Evolutionary conservation across 2,113 vertebrate genomes (phyloP), one percentile per base, ranked within the genome.

Genomic region (Varanus komodoensis): DNA sequence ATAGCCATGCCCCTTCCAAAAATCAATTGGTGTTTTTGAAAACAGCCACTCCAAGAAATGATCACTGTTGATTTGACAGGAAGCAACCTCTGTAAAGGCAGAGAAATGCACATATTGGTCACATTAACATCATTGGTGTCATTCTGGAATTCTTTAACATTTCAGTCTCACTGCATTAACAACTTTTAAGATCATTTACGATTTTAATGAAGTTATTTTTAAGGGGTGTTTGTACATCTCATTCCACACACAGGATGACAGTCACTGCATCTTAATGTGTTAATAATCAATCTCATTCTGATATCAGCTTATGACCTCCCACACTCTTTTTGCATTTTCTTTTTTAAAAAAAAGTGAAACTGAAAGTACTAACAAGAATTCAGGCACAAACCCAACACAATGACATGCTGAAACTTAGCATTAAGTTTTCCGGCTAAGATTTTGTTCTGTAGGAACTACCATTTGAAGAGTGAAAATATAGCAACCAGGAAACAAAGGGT

Each of bases 121-220:
- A 48, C n/a, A 52, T 89, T 67, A 89, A 64, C 21, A 78, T 52
- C 11, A 2, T 25, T 79, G 34, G 50, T 82, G 34, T 23, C 34
- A 74, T 82, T 32, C 68, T 89, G 48, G 83, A 54, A 52, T 69
- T 79, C 48, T 89, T 61, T 19, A 12, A 57, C 29, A 27, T 73
- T 82, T 71, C 50, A 32, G 67, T 57, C 50, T 50, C 32, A 25
- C 52, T 89, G 23, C 80, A 61, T 85, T 85, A 85, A 34, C 74
- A 85, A 74, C 23, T 89, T 38, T 89, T 80, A 79, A 79, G 64
- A 79, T 79, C 74, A 85, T 85, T 69, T 57, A 80, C 38, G 48
- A 69, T 85, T 85, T 86, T 71, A 85, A 69, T 85, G 23, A 85
- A 85, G 83, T 85, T 89, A 89, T 85, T 89, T 50, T 80, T 79